These are phyloP conservation scores for Clunio marinus DNA, from an alignment of 2,888 invertebrate genomes.

Conservation along the genomic window DNA sequence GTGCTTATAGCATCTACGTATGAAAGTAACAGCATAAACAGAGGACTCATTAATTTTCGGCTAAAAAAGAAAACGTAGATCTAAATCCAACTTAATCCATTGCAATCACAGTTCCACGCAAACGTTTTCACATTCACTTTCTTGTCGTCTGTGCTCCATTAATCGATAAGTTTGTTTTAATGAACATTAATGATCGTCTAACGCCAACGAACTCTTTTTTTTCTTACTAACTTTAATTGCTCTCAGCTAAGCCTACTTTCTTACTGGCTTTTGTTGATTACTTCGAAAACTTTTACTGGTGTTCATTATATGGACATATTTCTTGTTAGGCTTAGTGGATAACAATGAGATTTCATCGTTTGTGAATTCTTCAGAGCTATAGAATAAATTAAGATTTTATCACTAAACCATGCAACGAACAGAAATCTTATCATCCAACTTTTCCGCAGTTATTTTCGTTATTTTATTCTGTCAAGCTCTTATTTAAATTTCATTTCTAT, in stretches of 20 bases:
- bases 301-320: constrained; percentile 27
- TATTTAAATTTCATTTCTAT: background rate
- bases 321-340: constrained; percentile 3
- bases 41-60: too few relatives aligned
- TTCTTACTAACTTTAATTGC: constrained; percentile 21
- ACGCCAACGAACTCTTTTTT: background rate
- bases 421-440: background rate
- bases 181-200: background rate
- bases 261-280: constrained; percentile 7
- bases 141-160: too few relatives aligned
- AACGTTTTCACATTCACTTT: background rate
- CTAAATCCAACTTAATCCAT: background rate
- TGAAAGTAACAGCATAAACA: too few relatives aligned
- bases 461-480: background rate
- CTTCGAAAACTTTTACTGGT: constrained; percentile 33
- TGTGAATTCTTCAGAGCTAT: constrained; percentile 10
- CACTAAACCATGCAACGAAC: background rate
- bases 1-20: too few relatives aligned
- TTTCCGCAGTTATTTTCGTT: background rate
- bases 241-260: background rate
- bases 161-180: constrained; percentile 3
- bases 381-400: constrained; percentile 36
- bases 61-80: too few relatives aligned
- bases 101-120: background rate
- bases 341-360: background rate